phyloP scores from a whole-genome alignment of 2,113 vertebrate genomes.

The Charina bottae region DNA sequence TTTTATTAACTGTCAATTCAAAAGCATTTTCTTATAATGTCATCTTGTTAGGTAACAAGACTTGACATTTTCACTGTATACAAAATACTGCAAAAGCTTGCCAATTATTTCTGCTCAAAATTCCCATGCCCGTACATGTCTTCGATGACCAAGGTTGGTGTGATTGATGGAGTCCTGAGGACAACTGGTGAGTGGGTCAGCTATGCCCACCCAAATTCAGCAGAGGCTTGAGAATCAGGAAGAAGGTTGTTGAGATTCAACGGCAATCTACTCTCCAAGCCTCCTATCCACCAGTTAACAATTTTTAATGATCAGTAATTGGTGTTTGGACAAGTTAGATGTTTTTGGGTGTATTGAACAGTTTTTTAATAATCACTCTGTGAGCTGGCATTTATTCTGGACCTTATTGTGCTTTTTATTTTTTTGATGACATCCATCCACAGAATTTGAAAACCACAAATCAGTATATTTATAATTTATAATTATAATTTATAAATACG shows the following conservation, averaged over 20 bases:
- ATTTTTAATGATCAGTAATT: too few relatives aligned
- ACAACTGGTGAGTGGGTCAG: background rate
- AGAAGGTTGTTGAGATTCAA: background rate
- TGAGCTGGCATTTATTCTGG: background rate
- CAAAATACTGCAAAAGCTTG: background rate
- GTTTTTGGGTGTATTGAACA: background rate
- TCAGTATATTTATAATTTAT: too few relatives aligned
- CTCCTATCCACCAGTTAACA: too few relatives aligned
- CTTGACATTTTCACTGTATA: background rate
- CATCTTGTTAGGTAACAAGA: background rate
- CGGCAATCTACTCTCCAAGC: background rate
- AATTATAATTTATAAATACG: too few relatives aligned
- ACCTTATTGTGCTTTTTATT: background rate
- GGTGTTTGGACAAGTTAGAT: background rate
- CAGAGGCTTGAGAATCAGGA: background rate
- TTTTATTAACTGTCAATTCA: background rate
- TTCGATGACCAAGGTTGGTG: background rate
- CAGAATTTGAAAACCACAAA: too few relatives aligned
- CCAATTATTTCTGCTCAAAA: background rate
- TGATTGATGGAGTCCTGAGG: background rate
- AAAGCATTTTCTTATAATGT: slow-evolving; percentile 2
- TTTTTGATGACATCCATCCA: background rate
- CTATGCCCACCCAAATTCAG: background rate
- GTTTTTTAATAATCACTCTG: background rate
- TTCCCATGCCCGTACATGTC: background rate